Percentiles rank a stretch among this genome's conserved stretches.
These are phyloP conservation scores for Drosophila kambysellisi DNA, from an alignment of 2,888 invertebrate species.

Conservation along the genomic window DNA sequence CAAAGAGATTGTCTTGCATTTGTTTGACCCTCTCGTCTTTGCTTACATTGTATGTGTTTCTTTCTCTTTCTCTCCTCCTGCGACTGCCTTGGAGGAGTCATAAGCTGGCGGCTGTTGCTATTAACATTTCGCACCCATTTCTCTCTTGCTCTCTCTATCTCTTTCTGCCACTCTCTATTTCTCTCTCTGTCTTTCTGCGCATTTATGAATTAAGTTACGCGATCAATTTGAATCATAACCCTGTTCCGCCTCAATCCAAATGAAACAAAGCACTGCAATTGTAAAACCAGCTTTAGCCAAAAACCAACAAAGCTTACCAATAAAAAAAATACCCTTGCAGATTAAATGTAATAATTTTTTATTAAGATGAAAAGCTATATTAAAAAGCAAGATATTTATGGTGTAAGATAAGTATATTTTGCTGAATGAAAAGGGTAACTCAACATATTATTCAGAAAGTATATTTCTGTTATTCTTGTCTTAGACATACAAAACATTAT, in stretches of 20 bases:
- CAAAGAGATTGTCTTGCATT: constrained; percentile 54
- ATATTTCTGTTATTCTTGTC: neutral
- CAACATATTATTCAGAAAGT: fast-evolving
- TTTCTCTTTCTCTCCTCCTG: constrained; percentile 21
- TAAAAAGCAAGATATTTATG: neutral
- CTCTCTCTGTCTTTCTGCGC: constrained; percentile 42
- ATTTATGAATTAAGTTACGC: constrained; percentile 78
- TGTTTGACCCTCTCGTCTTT: constrained; percentile 37
- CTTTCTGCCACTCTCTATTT: constrained; percentile 24
- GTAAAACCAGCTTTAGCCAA: constrained; percentile 58
- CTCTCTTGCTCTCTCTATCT: constrained; percentile 24
- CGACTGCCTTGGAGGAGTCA: neutral
- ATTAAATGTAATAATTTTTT: neutral
- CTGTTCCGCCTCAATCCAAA: neutral
- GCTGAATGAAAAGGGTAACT: neutral
- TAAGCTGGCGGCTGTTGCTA: neutral
- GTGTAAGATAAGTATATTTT: neutral
- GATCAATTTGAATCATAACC: constrained; percentile 67
- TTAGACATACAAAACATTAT: neutral
- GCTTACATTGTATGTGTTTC: constrained; percentile 7
- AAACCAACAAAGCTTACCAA: neutral
- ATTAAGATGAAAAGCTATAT: neutral
- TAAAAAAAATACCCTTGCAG: neutral
- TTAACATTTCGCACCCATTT: constrained; percentile 33
- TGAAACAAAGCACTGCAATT: constrained; percentile 21